A percentile compares a stretch with the other conserved stretches of the same genome.
phyloP scores from a whole-genome alignment of 2,797 vertebrate genomes.

The Sebastiscus albofasciatus region DNA sequence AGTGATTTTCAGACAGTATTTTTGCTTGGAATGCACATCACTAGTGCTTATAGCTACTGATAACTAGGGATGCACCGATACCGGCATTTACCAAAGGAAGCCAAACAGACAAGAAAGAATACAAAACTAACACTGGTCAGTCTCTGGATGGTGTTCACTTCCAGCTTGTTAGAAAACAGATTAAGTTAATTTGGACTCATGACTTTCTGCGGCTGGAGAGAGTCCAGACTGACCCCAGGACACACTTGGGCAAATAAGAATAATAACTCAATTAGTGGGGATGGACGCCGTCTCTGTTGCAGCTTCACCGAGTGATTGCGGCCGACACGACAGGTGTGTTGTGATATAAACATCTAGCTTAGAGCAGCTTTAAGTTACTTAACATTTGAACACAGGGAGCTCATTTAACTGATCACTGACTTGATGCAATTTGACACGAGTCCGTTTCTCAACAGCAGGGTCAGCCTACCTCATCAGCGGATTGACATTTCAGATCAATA shows the following conservation, averaged over 20 bases:
- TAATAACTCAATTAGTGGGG: background rate
- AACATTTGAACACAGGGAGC: background rate
- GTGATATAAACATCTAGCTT: background rate
- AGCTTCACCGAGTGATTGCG: background rate
- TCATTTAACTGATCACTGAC: conserved; percentile 9
- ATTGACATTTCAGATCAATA: background rate
- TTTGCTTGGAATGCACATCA: too few relatives aligned
- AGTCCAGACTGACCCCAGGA: background rate
- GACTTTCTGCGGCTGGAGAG: too few relatives aligned
- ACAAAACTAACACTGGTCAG: background rate
- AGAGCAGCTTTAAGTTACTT: background rate
- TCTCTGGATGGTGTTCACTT: background rate
- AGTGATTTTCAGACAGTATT: too few relatives aligned
- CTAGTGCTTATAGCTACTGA: too few relatives aligned
- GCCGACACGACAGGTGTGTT: background rate
- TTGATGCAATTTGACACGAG: background rate
- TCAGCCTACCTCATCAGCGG: background rate
- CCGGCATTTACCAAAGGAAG: background rate
- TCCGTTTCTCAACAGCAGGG: background rate
- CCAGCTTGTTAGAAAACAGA: too few relatives aligned
- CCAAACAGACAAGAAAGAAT: background rate
- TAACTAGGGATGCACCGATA: too few relatives aligned
- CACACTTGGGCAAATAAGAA: background rate
- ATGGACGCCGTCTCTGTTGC: too few relatives aligned
- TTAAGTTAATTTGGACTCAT: too few relatives aligned